These are phyloP conservation scores for Ailurus styani DNA, from an alignment of 2,113 vertebrate species.

Conservation along the genomic window DNA sequence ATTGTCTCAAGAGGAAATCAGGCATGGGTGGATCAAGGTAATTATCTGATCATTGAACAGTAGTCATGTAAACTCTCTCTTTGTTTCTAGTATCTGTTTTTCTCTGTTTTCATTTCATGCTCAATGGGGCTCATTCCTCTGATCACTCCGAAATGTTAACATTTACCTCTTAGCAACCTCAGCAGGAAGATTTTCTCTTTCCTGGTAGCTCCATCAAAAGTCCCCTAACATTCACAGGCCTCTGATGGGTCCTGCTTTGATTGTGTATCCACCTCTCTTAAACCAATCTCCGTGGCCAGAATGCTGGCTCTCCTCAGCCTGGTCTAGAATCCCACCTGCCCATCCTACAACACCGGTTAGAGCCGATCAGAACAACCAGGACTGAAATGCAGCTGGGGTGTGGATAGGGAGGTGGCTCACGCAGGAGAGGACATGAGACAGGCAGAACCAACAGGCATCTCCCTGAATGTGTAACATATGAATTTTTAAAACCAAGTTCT, in stretches of 20 bases:
- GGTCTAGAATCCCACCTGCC: not conserved
- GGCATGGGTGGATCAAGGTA: not conserved
- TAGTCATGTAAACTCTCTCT: not conserved
- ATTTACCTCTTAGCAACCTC: not conserved
- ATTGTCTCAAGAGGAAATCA: not conserved
- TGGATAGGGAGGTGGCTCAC: fast-evolving
- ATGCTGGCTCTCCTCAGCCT: not conserved
- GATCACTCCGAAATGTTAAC: not conserved
- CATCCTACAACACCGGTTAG: not conserved
- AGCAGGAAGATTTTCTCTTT: not conserved
- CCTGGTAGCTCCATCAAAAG: not conserved
- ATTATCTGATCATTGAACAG: not conserved
- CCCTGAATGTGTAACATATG: not conserved
- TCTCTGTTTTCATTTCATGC: not conserved
- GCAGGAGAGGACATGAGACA: not conserved
- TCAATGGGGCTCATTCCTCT: not conserved
- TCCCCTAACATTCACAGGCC: not conserved
- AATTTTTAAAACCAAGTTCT: not conserved
- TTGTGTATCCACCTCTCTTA: not conserved
- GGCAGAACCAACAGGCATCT: not conserved
- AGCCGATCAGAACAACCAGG: not conserved
- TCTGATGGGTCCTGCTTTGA: not conserved
- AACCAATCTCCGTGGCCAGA: not conserved
- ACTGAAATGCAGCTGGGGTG: not conserved
- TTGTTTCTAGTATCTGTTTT: not conserved